phyloP scores from a whole-genome alignment of 2,113 vertebrate genomes.

The Protobothrops flavoviridis region DNA sequence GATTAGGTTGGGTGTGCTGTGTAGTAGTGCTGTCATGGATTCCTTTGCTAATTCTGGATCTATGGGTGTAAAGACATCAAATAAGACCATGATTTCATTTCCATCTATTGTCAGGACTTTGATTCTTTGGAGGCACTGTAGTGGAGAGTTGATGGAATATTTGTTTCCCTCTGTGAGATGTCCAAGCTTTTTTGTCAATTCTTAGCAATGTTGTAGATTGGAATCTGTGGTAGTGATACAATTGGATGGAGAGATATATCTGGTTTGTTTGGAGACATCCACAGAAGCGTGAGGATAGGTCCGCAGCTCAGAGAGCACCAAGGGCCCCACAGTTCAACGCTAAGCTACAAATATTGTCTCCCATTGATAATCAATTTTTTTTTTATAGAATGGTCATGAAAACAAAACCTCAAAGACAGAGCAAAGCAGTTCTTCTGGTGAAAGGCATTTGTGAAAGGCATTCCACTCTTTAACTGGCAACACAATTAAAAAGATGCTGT shows the following conservation, averaged over 20 bases:
- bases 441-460: background rate
- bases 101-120: background rate
- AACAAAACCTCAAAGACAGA: background rate
- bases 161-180: background rate
- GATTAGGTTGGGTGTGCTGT: background rate
- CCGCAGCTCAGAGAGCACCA: background rate
- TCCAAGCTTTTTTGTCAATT: background rate
- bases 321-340: background rate
- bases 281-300: background rate
- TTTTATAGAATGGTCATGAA: background rate
- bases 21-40: background rate
- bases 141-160: background rate
- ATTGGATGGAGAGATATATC: background rate
- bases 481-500: background rate
- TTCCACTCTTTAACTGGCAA: background rate
- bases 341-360: background rate
- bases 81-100: background rate
- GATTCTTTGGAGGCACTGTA: background rate
- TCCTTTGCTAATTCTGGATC: background rate
- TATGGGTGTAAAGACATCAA: background rate
- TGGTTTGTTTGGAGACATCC: background rate
- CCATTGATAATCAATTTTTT: background rate
- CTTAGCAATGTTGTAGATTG: background rate
- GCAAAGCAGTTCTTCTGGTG: background rate
- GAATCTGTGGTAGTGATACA: background rate